These are phyloP conservation scores for Trididemnum miniatum DNA, from an alignment of 23 tunicate species.

Conservation along the genomic window DNA sequence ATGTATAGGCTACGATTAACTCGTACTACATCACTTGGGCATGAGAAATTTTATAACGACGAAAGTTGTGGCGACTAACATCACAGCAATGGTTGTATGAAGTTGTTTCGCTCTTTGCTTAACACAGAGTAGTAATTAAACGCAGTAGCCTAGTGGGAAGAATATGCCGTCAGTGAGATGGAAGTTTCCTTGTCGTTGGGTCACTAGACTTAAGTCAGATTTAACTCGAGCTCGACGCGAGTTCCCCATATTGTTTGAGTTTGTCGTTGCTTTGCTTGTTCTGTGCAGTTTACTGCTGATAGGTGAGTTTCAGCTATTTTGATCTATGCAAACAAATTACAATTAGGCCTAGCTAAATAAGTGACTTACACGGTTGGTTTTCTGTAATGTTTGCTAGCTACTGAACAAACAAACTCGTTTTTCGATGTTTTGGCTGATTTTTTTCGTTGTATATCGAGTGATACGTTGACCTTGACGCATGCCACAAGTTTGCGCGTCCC, in stretches of 20 bases:
- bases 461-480: too few relatives aligned
- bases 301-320: constrained; percentile 43
- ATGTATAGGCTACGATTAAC: too few relatives aligned
- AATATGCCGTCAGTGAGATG: background rate
- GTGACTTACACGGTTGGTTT: background rate
- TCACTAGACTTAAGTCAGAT: constrained; percentile 12
- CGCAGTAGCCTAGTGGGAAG: too few relatives aligned
- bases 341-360: background rate
- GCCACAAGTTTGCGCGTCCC: too few relatives aligned
- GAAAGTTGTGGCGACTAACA: too few relatives aligned
- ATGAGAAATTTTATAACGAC: too few relatives aligned
- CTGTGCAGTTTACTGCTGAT: constrained; percentile 56
- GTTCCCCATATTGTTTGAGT: constrained; percentile 58
- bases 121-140: too few relatives aligned
- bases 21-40: too few relatives aligned
- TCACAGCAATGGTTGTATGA: too few relatives aligned
- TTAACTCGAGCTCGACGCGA: constrained; percentile 38
- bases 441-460: background rate
- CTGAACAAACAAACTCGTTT: too few relatives aligned
- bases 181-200: background rate
- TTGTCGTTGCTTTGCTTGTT: constrained; percentile 49
- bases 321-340: background rate
- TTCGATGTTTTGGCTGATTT: too few relatives aligned
- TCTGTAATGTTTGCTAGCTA: background rate
- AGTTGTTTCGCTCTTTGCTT: too few relatives aligned